These are phyloP conservation scores for Myiozetetes cayanensis DNA, from an alignment of 2,113 vertebrate genomes.

Conservation along the genomic window DNA sequence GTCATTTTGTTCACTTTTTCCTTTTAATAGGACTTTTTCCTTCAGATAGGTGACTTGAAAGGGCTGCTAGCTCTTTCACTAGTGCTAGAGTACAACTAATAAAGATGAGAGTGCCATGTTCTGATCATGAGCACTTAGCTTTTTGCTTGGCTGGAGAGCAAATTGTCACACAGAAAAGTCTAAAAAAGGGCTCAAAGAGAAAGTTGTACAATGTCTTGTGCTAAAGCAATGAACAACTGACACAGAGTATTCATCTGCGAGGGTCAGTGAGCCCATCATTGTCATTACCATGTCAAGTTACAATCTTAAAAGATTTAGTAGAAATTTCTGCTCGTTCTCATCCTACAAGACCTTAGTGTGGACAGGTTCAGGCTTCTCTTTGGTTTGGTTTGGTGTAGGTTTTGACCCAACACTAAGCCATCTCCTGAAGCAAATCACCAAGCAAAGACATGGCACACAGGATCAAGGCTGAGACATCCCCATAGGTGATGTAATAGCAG, in stretches of 20 bases:
- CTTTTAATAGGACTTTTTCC: not conserved
- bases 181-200: not conserved
- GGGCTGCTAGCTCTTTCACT: not conserved
- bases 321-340: not conserved
- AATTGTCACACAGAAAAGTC: not conserved
- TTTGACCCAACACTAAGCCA: not conserved
- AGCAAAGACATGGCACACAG: not conserved
- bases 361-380: not conserved
- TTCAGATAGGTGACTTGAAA: not conserved
- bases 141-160: not conserved
- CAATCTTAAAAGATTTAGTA: not conserved
- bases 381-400: not conserved
- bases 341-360: not conserved
- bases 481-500: not conserved
- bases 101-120: not conserved
- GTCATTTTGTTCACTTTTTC: not conserved
- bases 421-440: not conserved
- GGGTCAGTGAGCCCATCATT: not conserved
- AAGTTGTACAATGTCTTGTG: not conserved
- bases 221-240: not conserved
- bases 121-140: not conserved
- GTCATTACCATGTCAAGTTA: not conserved
- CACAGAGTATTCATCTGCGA: not conserved
- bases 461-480: not conserved
- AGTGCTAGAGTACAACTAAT: not conserved